Evolutionary conservation across 2,113 vertebrate species (phyloP).

Genomic region (Channa argus): DNA sequence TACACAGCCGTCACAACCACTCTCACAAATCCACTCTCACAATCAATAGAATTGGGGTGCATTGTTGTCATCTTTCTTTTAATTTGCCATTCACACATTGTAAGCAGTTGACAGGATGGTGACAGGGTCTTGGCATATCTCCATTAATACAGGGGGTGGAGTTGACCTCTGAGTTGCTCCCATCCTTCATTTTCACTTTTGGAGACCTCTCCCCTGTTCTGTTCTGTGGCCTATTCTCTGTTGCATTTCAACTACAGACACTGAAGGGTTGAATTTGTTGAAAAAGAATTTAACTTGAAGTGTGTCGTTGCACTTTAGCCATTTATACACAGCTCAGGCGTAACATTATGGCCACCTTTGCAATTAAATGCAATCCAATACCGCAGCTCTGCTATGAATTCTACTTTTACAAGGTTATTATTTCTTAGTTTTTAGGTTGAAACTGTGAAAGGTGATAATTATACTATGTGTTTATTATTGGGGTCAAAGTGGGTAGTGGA

Average conservation of each 20-base stretch:
- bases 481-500: too few species aligned
- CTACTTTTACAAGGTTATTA: too few species aligned
- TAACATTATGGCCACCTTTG: too few species aligned
- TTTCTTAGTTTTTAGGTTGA: too few species aligned
- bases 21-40: slow-evolving; percentile 5
- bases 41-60: slow-evolving; percentile 39
- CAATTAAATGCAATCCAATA: too few species aligned
- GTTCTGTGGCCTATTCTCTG: slow-evolving; percentile 5
- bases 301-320: slow-evolving; percentile 20
- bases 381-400: too few species aligned
- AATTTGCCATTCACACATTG: slow-evolving; percentile 67
- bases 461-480: too few species aligned
- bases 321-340: neutral
- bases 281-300: neutral
- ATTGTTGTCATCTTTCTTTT: slow-evolving; percentile 67
- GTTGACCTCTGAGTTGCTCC: slow-evolving; percentile 57
- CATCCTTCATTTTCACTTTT: slow-evolving; percentile 50
- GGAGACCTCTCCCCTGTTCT: slow-evolving; percentile 44
- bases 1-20: slow-evolving; percentile 26
- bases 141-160: slow-evolving; percentile 62
- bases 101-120: slow-evolving; percentile 63
- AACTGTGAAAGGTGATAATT: too few species aligned
- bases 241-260: slow-evolving; percentile 33
- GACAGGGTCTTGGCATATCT: slow-evolving; percentile 70
- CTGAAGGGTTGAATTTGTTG: slow-evolving; percentile 15